Percentiles rank a stretch among this genome's conserved stretches.
phyloP scores from a whole-genome alignment of 2,888 invertebrate species.

The Malachius bipustulatus region DNA sequence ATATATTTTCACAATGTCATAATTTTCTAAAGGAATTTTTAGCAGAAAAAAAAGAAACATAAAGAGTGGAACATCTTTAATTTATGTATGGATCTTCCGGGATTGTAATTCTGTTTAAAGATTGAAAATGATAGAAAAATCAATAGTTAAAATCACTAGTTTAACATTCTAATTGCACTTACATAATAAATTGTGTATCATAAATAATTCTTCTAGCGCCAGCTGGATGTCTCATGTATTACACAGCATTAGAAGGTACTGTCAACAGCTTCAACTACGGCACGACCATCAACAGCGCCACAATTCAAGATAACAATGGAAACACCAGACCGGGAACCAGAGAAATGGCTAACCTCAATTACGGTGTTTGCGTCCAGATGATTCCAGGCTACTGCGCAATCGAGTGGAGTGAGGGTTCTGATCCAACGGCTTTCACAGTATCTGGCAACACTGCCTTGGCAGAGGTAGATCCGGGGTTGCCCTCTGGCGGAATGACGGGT shows the following conservation, averaged over 20 bases:
- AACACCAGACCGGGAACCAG: constrained; percentile 43
- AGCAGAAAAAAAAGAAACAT: no score
- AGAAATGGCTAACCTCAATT: constrained; percentile 57
- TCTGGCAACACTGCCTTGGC: constrained; percentile 21
- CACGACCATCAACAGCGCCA: constrained; percentile 29
- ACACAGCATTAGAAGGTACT: constrained; percentile 46
- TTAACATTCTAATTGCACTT: no score
- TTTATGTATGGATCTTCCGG: no score
- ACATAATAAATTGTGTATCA: no score
- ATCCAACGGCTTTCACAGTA: constrained; percentile 52
- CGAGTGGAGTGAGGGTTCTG: constrained; percentile 44
- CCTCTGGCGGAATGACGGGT: constrained; percentile 35
- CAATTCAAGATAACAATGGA: constrained; percentile 14
- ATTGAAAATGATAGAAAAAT: no score
- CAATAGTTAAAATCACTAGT: no score
- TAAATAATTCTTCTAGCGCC: constrained; percentile 14
- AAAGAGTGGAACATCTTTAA: no score
- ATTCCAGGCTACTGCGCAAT: constrained; percentile 61
- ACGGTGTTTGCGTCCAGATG: constrained; percentile 66
- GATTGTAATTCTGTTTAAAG: no score
- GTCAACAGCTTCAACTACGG: constrained; percentile 67
- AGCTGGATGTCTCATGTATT: constrained; percentile 37
- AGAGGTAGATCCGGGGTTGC: constrained; percentile 46
- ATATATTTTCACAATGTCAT: no score
- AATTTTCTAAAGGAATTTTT: no score